Evolutionary conservation across 2,888 invertebrate genomes (phyloP).

Genomic region (Plebejus melissa): DNA sequence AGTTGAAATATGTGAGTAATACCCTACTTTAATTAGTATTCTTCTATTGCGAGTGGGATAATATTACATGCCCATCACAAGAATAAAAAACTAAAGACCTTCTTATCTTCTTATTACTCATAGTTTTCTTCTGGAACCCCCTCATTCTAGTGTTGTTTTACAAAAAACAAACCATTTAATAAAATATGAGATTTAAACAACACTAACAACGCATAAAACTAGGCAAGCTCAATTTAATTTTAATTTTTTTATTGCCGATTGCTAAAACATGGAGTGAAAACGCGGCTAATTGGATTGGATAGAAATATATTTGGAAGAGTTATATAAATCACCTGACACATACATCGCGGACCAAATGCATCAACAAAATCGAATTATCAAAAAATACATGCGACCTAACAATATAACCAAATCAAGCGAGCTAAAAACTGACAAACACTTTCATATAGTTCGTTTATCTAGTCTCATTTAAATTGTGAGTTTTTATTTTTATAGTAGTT

Average conservation of each 20-base stretch:
- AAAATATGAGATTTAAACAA: neutral
- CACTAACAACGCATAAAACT: neutral
- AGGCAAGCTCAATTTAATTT: neutral
- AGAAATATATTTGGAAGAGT: constrained; percentile 20
- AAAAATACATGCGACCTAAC: constrained; percentile 5
- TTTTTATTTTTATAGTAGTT: neutral
- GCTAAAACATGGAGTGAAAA: constrained; percentile 14
- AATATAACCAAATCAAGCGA: constrained; percentile 5
- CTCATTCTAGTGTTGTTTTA: too few species aligned
- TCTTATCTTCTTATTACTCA: neutral
- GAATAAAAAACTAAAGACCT: too few species aligned
- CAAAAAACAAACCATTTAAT: neutral
- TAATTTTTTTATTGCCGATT: neutral
- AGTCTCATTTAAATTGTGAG: neutral
- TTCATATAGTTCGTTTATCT: neutral
- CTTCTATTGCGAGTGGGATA: neutral
- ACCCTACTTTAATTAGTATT: too few species aligned
- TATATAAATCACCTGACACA: constrained; percentile 24
- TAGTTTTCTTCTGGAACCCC: too few species aligned
- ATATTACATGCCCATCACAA: too few species aligned
- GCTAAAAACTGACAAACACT: neutral
- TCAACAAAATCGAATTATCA: constrained; percentile 22
- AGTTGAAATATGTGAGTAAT: neutral
- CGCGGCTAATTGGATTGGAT: constrained; percentile 18
- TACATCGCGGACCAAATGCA: neutral